A percentile compares a stretch with the other conserved stretches of the same genome.
Evolutionary conservation across 64 coral and sea anemone species (phyloP).

Genomic region (Trachythela sp.): DNA sequence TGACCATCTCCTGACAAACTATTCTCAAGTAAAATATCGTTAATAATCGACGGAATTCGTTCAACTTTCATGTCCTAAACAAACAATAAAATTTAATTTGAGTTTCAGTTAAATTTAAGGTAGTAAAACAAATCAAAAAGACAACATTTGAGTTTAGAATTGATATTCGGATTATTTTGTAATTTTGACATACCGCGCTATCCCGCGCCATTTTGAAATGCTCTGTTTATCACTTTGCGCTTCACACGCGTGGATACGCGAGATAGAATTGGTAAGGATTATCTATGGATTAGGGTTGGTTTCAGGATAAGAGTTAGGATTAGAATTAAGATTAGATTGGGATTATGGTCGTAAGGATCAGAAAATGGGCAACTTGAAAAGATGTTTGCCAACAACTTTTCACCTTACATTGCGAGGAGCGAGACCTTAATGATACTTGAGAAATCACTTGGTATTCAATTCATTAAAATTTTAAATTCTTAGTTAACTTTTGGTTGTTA

Average conservation of each 20-base stretch:
- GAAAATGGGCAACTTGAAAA: background rate
- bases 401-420: too few relatives aligned
- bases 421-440: too few relatives aligned
- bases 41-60: background rate
- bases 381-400: background rate
- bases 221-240: background rate
- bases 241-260: background rate
- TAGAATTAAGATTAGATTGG: too few relatives aligned
- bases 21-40: background rate
- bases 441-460: too few relatives aligned
- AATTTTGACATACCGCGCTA: background rate
- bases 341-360: too few relatives aligned
- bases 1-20: background rate
- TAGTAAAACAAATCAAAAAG: background rate
- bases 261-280: background rate
- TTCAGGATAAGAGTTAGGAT: too few relatives aligned
- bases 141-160: background rate
- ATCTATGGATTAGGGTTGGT: background rate
- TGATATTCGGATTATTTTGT: background rate
- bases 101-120: background rate
- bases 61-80: background rate
- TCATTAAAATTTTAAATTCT: too few relatives aligned
- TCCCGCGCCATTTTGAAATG: background rate
- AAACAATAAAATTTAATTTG: background rate
- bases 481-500: too few relatives aligned